Evolutionary conservation across 2,797 vertebrate genomes (phyloP).

Genomic region (Catamblyrhynchus diadema): DNA sequence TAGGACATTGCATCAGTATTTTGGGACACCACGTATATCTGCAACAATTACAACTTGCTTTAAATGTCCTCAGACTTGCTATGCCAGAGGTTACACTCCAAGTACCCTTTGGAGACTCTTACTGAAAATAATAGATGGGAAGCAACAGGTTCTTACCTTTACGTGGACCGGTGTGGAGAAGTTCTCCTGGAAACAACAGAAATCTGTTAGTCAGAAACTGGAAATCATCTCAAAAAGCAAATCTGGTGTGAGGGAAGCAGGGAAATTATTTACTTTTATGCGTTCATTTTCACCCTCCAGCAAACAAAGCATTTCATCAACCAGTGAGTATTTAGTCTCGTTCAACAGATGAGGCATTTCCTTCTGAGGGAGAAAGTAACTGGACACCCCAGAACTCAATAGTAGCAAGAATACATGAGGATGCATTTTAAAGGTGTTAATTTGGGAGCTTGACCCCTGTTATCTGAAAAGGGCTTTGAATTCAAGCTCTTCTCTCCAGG

Average conservation of each 20-base stretch:
- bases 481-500: neutral
- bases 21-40: neutral
- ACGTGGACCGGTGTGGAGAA: accelerated
- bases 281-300: accelerated
- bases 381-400: neutral
- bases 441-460: neutral
- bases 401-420: neutral
- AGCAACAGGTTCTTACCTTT: slow-evolving; percentile 3
- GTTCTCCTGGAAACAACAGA: neutral
- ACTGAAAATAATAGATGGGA: neutral
- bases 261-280: neutral
- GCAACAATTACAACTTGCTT: neutral
- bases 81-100: accelerated
- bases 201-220: neutral
- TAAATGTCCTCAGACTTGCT: neutral
- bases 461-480: neutral
- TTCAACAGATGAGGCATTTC: neutral
- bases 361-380: neutral
- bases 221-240: neutral
- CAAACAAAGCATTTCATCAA: slow-evolving; percentile 20
- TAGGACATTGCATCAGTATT: accelerated
- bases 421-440: neutral
- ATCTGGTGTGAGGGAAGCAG: accelerated
- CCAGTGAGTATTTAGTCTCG: accelerated
- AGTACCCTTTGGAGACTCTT: neutral